Base-by-base conservation (phyloP, 1,140 invertebrate species). In the Cydia fagiglandana region DNA sequence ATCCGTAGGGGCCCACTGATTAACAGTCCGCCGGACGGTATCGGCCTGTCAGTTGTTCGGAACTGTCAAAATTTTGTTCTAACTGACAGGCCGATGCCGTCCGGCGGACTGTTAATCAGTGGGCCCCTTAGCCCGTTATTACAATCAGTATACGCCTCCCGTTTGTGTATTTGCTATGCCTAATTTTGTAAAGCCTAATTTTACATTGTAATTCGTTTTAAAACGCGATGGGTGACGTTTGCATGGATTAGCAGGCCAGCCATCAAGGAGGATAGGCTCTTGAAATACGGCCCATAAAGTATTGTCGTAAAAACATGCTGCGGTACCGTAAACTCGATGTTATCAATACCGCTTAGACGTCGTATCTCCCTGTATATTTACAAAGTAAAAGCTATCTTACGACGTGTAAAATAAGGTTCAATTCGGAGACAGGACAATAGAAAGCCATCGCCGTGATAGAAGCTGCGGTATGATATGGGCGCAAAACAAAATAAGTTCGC, bases 221-320 rank as follows among this genome's bases (percentile, higher is more conserved):
- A 64, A 68, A 68, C 30, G 13, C 24, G 64, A 68, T 10, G n/a
- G 64, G 38, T 34, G 15, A 34, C 13, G 64, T n/a, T 68, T 13
- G 30, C 64, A 34, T 68, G 64, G 64, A 68, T 68, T 70, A 17
- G 15, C 34, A 61, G 66, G 15, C 34, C 38, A 30, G 64, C 64
- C 13, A 70, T 70, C 66, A 38, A 70, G 15, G 30, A 34, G 15
- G n/a, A 38, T 68, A 38, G 13, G 64, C 30, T 34, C 66, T 70
- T 38, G 45, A 70, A 70, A 45, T 17, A 70, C 34, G 20, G 34
- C 66, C 38, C 66, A 41, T 70, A 70, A 70, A 70, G 66, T 38
- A 70, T 70, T 70, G 45, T 70, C 66, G 66, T 70, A 70, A 70
- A 70, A 70, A 34, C 64, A 41, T 70, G 34, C 30, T 38, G 30